Base-by-base conservation (phyloP, 2,888 invertebrate species). In the Boloria euphrosyne region DNA sequence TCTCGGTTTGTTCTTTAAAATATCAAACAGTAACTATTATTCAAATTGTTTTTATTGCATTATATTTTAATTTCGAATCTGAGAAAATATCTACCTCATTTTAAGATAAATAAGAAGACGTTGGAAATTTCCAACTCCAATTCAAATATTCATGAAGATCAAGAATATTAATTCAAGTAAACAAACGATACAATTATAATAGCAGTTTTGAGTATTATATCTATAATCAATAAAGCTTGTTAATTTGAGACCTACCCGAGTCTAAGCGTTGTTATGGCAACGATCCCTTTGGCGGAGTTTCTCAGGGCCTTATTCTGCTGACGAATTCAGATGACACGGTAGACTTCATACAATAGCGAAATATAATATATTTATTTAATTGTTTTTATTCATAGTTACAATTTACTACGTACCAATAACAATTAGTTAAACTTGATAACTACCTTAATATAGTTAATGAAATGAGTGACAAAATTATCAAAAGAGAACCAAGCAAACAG, bases 221-320 rank as follows among this genome's bases (percentile, higher is more conserved):
- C 75, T 77, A 76, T 79, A 88, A 87, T 90, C 89, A 85, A 89
- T 89, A 89, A 80, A 78, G 52, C 66, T 78, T 78, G 80, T 80
- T 80, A 81, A 83, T 85, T 85, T 82, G 82, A 80, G 83, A 85
- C 77, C 83, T 80, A 79, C 69, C 72, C 75, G 74, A 76, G 70
- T 73, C 74, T 74, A 76, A 74, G 60, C 79, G 88, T 88, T 86
- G 68, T 85, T 81, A 88, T 89, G 79, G 85, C 84, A 84, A 90
- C 90, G 76, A 84, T 80, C 88, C 87, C 86, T 86, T 85, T 81
- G 74, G 75, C 73, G 75, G 75, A 73, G 68, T 76, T 78, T 76
- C 78, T 77, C 78, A 76, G 78, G 77, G 76, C 74, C 76, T 75
- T 63, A 58, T 69, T 68, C 65, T 52, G 63, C 58, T 70, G 64